Base-by-base conservation (phyloP, 2,797 vertebrate species). In the Chrosomus eos region DNA sequence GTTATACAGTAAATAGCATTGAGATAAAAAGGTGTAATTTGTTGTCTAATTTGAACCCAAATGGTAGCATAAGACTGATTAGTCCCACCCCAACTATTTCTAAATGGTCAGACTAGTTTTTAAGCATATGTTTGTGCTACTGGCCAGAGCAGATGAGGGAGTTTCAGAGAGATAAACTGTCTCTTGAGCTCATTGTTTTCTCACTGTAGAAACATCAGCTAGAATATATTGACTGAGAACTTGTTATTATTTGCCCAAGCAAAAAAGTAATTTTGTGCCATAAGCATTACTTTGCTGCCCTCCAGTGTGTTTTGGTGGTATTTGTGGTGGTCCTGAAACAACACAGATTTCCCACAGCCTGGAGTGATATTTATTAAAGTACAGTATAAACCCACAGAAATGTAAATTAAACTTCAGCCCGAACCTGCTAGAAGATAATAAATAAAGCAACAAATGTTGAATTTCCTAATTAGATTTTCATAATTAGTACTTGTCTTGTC, bases 251-350 rank as follows among this genome's bases (percentile, higher is more conserved):
- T 10, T 21, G 16, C 3, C 10, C 67, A 58, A 31, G n/a, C 36
- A 45, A 26, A n/a, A 23, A 26, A 38, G 33, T 23, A 18, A 38
- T 8, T 78, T 43, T 18, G 26, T 53, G 21, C 55, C 45, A 83
- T 76, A 51, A 68, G 60, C 55, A 60, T 60, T 10, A 60, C 80
- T 79, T 23, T 78, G 53, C 88, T 89, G 87, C 88, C 87, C 83
- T 82, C 88, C 81, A 85, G 87, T 88, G 88, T 83, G 48, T 64
- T 40, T 72, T 21, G 26, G 36, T 7, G 28, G n/a, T 21, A 53
- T 51, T 45, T 26, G 26, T 33, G 33, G 71, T 64, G 31, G 45
- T 13, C 58, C 40, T 45, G 13, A 62, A 45, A 68, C 28, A 36
- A 68, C 36, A 60, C 21, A 19, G n/a, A 23, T 31, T 43, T 38